Conservation (phyloP, 2,113 vertebrate species). For the Pristiophorus japonicus region DNA sequence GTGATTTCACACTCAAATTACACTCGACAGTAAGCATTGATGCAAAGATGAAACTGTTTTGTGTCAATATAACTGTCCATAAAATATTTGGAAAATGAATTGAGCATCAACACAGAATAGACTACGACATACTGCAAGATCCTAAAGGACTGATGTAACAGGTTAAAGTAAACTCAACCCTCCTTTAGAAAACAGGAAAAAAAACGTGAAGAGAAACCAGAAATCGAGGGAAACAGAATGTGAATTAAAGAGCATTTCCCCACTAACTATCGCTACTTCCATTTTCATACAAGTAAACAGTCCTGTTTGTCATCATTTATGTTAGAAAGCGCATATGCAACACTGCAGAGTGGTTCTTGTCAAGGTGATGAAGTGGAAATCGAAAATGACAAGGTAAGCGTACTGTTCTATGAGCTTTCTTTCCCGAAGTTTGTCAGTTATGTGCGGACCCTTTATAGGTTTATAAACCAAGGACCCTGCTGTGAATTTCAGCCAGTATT, state of each 20-base stretch:
- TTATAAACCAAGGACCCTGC: background rate
- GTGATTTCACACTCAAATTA: background rate
- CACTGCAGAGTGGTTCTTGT: background rate
- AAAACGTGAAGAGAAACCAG: background rate
- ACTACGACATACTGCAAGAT: background rate
- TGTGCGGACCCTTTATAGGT: background rate
- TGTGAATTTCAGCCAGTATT: background rate
- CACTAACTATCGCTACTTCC: background rate
- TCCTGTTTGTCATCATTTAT: background rate
- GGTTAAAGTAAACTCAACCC: background rate
- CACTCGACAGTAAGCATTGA: background rate
- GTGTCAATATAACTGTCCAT: too few species aligned
- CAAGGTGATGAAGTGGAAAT: background rate
- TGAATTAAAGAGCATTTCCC: background rate
- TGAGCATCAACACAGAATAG: background rate
- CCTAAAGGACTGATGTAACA: background rate
- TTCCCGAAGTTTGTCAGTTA: background rate
- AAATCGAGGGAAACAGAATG: constrained; percentile 37
- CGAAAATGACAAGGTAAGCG: background rate
- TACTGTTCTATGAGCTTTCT: background rate
- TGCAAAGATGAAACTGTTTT: background rate
- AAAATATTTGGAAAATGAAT: background rate
- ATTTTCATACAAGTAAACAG: constrained; percentile 34
- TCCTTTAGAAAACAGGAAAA: background rate
- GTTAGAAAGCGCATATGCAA: constrained; percentile 13